A percentile compares a stretch with the other conserved stretches of the same genome.
Conservation (phyloP, 2,113 vertebrate genomes). For the Hucho hucho region DNA sequence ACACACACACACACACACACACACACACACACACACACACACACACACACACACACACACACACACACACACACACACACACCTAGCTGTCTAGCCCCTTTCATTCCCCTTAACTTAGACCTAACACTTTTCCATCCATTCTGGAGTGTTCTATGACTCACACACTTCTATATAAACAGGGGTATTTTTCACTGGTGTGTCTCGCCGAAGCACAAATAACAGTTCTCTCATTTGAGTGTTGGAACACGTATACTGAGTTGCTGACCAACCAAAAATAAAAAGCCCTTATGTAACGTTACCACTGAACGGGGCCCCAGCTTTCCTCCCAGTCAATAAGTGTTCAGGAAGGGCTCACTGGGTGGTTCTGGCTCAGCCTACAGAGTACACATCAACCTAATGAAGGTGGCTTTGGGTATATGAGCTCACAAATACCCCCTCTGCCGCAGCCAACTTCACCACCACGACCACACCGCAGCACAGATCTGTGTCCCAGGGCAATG, state of each 20-base stretch:
- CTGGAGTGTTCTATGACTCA: constrained; percentile 37
- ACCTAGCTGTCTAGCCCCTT: constrained; percentile 25
- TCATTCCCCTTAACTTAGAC: not conserved
- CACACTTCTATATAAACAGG: constrained; percentile 15
- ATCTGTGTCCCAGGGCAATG: constrained; percentile 31
- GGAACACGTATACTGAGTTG: not conserved
- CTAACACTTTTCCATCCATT: not conserved
- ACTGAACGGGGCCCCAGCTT: constrained; percentile 37
- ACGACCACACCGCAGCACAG: constrained; percentile 25
- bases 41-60: not conserved
- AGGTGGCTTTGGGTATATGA: constrained; percentile 50
- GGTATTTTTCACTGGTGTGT: constrained; percentile 33
- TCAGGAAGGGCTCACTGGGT: constrained; percentile 45
- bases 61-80: constrained; percentile 11
- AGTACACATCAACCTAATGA: constrained; percentile 44
- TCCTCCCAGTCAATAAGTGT: constrained; percentile 6
- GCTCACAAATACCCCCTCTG: constrained; percentile 29
- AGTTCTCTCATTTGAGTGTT: constrained; percentile 21
- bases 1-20: not conserved
- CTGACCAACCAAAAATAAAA: constrained; percentile 44
- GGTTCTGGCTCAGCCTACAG: constrained; percentile 45
- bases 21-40: not conserved
- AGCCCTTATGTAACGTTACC: constrained; percentile 46
- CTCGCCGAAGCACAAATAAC: constrained; percentile 48
- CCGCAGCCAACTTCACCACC: constrained; percentile 36